Evolutionary conservation across 2,113 vertebrate species (phyloP), one percentile per base, ranked within the genome.

Genomic region (Gavialis gangeticus): DNA sequence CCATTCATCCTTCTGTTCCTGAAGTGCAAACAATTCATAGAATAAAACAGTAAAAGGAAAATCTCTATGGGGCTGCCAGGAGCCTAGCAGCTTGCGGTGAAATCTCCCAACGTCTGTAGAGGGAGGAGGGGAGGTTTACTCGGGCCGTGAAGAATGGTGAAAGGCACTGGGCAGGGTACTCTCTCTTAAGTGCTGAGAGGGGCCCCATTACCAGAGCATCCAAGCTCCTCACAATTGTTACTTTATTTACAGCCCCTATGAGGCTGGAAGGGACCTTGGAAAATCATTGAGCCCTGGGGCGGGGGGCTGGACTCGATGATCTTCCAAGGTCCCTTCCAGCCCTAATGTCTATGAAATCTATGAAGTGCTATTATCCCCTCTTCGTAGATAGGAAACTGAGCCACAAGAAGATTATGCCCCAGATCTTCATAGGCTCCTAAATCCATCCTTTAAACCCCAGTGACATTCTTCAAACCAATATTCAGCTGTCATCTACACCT

Each of bases 21-120:
- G 92, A 96, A 95, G 85, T 82, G 90, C 88, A 95, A 95, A 96
- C 95, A 92, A 94, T 94, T 96, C 88, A 87, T 78, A 88, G 92
- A 93, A 92, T 75, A 94, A 91, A 96, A 93, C 67, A 84, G 81
- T 88, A 94, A 78, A 79, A 80, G n/a, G 1, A 75, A 94, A 96
- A 63, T 91, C 96, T 95, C 94, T 80, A 62, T 92, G 85, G 92
- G 92, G 77, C 80, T 95, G 84, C 93, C 92, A 90, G 76, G 54
- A 87, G 24, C 57, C 87, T 67, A 37, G 91, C 54, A 89, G 91
- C 79, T 85, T 30, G 76, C 73, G 82, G 78, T 27, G 75, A 96
- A 95, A 93, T 88, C 9, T 1, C 63, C 59, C 56, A 81, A 46
- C 76, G 91, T 94, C 91, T 82, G 90, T 91, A 96, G 71, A 73